Percentiles rank a stretch among this genome's conserved stretches.
Evolutionary conservation across 1,140 invertebrate species (phyloP).

Genomic region (Polyergus mexicanus): DNA sequence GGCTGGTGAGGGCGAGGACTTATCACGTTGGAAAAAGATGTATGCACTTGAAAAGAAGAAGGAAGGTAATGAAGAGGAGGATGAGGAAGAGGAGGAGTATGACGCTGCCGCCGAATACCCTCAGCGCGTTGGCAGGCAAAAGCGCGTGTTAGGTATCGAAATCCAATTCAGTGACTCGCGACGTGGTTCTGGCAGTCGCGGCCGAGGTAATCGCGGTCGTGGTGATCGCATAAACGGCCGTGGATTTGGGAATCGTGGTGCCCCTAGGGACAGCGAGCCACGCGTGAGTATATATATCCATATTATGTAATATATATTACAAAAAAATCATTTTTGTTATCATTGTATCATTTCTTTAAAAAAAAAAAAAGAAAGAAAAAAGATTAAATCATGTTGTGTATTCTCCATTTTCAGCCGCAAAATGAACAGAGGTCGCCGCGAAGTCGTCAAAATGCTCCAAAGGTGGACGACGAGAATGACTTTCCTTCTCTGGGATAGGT

Average conservation of each 20-base stretch:
- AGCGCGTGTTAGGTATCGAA: constrained; percentile 95
- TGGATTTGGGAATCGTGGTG: constrained; percentile 82
- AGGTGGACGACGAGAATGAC: constrained; percentile 97
- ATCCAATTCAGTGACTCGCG: constrained; percentile 95
- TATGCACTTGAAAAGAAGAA: constrained; percentile 94
- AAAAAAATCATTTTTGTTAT: not conserved
- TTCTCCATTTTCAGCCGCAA: constrained; percentile 66
- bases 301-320: not conserved
- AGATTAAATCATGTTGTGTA: not conserved
- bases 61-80: constrained; percentile 89
- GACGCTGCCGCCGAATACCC: constrained; percentile 92
- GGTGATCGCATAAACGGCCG: constrained; percentile 82
- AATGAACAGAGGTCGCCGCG: constrained; percentile 84
- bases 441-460: constrained; percentile 91
- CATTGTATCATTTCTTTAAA: too few species aligned
- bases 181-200: constrained; percentile 89
- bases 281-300: constrained; percentile 78
- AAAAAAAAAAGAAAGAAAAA: not conserved
- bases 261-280: constrained; percentile 78
- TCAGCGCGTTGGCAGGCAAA: constrained; percentile 95
- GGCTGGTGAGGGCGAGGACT: constrained; percentile 96
- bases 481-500: constrained; percentile 95
- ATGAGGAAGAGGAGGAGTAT: constrained; percentile 91
- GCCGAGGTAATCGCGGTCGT: constrained; percentile 87
- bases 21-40: constrained; percentile 97